phyloP scores from a whole-genome alignment of 1,140 invertebrate genomes.

The Drosophila quadrilineata region DNA sequence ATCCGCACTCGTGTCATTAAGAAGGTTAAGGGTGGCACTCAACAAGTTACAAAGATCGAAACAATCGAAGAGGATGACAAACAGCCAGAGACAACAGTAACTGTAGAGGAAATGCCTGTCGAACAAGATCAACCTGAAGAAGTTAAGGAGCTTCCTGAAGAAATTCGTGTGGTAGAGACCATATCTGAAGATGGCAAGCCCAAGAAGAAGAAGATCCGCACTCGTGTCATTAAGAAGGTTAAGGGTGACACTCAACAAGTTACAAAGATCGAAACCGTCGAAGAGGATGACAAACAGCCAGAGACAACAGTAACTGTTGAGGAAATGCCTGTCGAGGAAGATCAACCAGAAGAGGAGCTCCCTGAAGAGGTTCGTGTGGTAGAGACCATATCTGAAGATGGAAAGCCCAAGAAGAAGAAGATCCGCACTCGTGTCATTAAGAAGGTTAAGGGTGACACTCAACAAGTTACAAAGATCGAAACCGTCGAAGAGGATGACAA shows the following conservation, averaged over 20 bases:
- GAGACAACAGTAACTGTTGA: conserved; percentile 6
- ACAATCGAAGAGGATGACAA: conserved; percentile 42
- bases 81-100: conserved; percentile 24
- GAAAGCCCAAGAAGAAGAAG: conserved; percentile 71
- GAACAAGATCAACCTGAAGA: conserved; percentile 7
- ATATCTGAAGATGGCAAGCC: conserved; percentile 8
- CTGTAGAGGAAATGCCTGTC: conserved; percentile 1
- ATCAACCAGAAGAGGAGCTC: conserved; percentile 31
- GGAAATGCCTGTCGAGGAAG: conserved; percentile 5
- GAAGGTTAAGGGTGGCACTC: conserved; percentile 35
- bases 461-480: conserved; percentile 82
- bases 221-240: conserved; percentile 12
- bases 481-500: conserved; percentile 82
- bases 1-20: conserved; percentile 61
- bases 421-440: conserved; percentile 79
- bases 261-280: conserved; percentile 13
- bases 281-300: conserved; percentile 8
- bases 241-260: conserved; percentile 14
- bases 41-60: conserved; percentile 54
- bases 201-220: conserved; percentile 13
- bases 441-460: conserved; percentile 79
- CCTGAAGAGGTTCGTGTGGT: conserved; percentile 71
- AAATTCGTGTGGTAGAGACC: conserved; percentile 7
- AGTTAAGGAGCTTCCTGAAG: conserved; percentile 3
- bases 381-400: conserved; percentile 78